phyloP scores from a whole-genome alignment of 2,888 invertebrate species.

The Lysandra bellargus region DNA sequence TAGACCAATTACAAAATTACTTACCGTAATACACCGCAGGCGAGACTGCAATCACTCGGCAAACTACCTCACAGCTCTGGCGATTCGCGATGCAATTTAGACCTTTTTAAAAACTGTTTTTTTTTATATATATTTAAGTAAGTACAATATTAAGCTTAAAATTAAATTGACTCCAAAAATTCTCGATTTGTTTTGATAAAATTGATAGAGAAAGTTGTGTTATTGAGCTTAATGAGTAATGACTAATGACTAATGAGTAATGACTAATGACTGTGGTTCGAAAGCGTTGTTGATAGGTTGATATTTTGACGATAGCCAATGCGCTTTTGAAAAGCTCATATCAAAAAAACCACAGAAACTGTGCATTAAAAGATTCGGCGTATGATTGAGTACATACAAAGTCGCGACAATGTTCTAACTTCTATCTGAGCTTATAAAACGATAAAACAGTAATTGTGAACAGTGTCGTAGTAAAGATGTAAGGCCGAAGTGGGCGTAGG shows the following conservation, averaged over 20 bases:
- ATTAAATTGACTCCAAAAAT: too few species aligned
- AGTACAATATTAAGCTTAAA: background rate
- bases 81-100: constrained; percentile 15
- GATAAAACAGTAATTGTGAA: constrained; percentile 28
- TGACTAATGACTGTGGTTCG: too few species aligned
- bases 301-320: too few species aligned
- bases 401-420: background rate
- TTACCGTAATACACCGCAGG: constrained; percentile 31
- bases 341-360: background rate
- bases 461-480: constrained; percentile 33
- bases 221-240: too few species aligned
- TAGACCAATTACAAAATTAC: constrained; percentile 19
- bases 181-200: too few species aligned
- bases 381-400: background rate
- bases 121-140: background rate
- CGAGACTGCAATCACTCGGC: constrained; percentile 29
- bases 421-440: constrained; percentile 23
- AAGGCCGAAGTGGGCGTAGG: constrained; percentile 26
- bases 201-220: too few species aligned
- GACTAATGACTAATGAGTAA: too few species aligned
- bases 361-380: background rate
- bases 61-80: constrained; percentile 29
- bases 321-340: too few species aligned
- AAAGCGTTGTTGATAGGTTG: too few species aligned
- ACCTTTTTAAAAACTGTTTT: constrained; percentile 30